Conservation (phyloP, 2,888 invertebrate genomes). For the Drosophila prostipennis region DNA sequence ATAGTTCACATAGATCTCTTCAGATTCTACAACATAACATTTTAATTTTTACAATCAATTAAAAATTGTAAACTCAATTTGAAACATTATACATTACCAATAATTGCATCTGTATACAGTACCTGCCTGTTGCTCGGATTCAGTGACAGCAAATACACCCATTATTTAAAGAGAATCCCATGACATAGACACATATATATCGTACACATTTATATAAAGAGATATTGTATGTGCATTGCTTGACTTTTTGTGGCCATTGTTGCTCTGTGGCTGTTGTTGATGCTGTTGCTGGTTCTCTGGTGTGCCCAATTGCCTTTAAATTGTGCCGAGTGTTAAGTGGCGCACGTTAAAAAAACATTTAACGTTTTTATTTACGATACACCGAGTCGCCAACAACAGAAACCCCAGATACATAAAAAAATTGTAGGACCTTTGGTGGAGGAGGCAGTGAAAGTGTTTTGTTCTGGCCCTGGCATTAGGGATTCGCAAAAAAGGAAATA, state of each 20-base stretch:
- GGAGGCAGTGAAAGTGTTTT: conserved; percentile 62
- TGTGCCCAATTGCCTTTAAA: conserved; percentile 77
- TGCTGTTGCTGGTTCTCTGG: conserved; percentile 47
- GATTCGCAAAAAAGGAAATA: conserved; percentile 24
- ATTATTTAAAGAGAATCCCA: conserved; percentile 23
- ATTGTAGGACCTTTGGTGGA: neutral
- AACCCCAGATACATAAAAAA: conserved; percentile 4
- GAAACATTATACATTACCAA: neutral
- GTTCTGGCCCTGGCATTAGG: conserved; percentile 59
- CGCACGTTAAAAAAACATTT: conserved; percentile 78
- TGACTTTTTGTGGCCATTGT: conserved; percentile 60
- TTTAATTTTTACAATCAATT: neutral
- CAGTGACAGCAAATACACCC: conserved; percentile 10
- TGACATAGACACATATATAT: conserved; percentile 24
- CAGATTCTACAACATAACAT: too few relatives aligned
- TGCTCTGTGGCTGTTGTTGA: conserved; percentile 40
- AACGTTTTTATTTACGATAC: conserved; percentile 77
- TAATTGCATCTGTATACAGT: neutral
- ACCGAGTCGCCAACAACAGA: conserved; percentile 52
- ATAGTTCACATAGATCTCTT: too few relatives aligned
- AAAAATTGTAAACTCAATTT: neutral
- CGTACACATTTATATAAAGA: conserved; percentile 23
- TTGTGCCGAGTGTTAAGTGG: conserved; percentile 77
- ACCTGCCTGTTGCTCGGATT: conserved; percentile 7
- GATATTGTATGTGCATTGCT: conserved; percentile 38